Base-by-base conservation (phyloP, 1,140 invertebrate genomes). In the Sarcophaga peregrina region DNA sequence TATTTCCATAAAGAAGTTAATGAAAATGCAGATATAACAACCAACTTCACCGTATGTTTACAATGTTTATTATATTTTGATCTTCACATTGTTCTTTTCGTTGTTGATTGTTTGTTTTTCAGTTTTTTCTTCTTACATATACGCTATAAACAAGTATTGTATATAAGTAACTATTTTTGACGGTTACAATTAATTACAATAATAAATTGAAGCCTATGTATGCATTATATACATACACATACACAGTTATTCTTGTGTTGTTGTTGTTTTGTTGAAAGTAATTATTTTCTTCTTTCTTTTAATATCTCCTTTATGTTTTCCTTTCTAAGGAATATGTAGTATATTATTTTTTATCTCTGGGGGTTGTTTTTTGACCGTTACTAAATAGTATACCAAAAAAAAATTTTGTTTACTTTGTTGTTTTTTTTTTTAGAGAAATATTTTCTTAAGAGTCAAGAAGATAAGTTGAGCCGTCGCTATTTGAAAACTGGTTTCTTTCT, bases 361-460 rank as follows among this genome's bases (percentile, higher is more conserved):
- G 58, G 62, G 62, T 68, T 15, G 62, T 68, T 68, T 68, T 68
- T 68, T 68, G 62, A 8, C 62, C 62, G 62, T 68, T 68, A 68
- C 62, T 20, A 68, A 68, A 68, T 25, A n/a, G 15, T n/a, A 15
- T n/a, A 68, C n/a, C 25, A 37, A 37, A 37, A 37, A 4, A 1
- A 37, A 37, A 37, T 1, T 1, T 37, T 37, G 25, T 37, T 37
- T 37, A 37, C 25, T 2, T 37, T 37, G 4, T 37, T 15, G 17
- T 11, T 58, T 58, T 62, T 68, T 25, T 68, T 68, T 7, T 68
- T 20, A 52, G 50, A 52, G 8, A 9, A 52, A 3, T 52, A 52
- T 52, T 52, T 52, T 52, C 13, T 52, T 52, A 10, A 5, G 2
- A 52, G 4, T n/a, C 25, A 37, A 37, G 50, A 52, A 10, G 50